Conservation (phyloP, 2,113 vertebrate genomes). For the Anguilla rostrata region DNA sequence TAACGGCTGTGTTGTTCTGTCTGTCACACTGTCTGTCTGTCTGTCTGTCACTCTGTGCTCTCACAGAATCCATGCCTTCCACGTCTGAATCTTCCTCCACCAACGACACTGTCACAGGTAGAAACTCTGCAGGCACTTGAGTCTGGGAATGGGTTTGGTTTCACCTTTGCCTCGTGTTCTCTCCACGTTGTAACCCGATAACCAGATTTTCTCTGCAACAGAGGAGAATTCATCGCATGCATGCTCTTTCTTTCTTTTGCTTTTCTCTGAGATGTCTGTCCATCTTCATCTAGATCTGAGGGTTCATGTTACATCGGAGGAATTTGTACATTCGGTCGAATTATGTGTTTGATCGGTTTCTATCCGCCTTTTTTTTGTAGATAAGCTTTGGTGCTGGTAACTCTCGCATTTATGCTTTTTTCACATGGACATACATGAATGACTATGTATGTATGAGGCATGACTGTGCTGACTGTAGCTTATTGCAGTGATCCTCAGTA, state of each 20-base stretch:
- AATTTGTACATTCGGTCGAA: background rate
- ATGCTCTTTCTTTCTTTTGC: background rate
- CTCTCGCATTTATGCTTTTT: conserved; percentile 32
- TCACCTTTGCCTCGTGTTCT: background rate
- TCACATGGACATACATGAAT: conserved; percentile 35
- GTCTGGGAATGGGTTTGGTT: conserved; percentile 35
- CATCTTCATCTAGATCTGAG: conserved; percentile 27
- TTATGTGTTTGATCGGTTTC: background rate
- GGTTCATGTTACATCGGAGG: background rate
- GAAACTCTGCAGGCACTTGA: background rate
- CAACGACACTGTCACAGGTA: conserved; percentile 41
- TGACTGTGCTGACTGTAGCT: background rate
- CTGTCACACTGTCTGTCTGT: conserved; percentile 12
- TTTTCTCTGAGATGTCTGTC: conserved; percentile 19
- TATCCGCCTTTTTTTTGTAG: background rate
- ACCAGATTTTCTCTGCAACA: background rate
- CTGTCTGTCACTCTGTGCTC: background rate
- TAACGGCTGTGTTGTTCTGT: conserved; percentile 10
- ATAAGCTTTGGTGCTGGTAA: conserved; percentile 20
- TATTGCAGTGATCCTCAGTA: background rate
- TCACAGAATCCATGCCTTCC: conserved; percentile 31
- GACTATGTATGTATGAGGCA: background rate
- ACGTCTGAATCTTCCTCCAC: conserved; percentile 28
- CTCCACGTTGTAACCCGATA: background rate
- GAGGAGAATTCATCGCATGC: conserved; percentile 54